Base-by-base conservation (phyloP, 2,113 vertebrate genomes). In the Hymenochirus boettgeri region DNA sequence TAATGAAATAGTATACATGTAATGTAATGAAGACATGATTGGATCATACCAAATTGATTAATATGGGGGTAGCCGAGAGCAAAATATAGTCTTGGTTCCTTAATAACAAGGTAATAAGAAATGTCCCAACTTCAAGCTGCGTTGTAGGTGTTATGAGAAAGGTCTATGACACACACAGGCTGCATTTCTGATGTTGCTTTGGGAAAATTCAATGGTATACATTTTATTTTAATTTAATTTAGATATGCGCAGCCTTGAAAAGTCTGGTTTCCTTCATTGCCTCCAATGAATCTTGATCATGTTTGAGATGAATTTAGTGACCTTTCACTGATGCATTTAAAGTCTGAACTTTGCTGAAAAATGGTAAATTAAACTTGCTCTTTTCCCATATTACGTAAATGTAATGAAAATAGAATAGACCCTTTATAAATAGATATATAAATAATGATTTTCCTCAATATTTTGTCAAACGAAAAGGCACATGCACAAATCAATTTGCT, bases 51-150 rank as follows among this genome's bases (percentile, higher is more conserved):
- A 23, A 50, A 57, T 17, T 57, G 55, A 57, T 35, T 24, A 10
- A 66, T 51, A 58, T 66, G 57, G 18, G 18, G 18, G 50, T 47
- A 51, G 18, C 17, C 45, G 39, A 45, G 57, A 50, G 45, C 26
- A 33, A 66, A 51, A 31, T 23, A 15, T 19, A 22, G 42, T 47
- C 45, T 50, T 27, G 22, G 23, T 26, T 66, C 45, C 46, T 58
- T 21, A 45, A 66, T 66, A 55, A 58, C 63, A 66, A 57, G 54
- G 54, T 26, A 58, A 58, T 54, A 66, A 51, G 55, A 66, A 66
- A 58, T 66, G 63, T 66, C 63, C 63, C 45, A 66, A 66, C 21
- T 13, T 66, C 54, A 66, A 66, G 55, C 50, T 66, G 63, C 54
- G 63, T 37, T 13, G 29, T 27, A 66, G 63, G 63, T 66, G 63